Percentiles rank a stretch among this genome's conserved stretches.
Conservation (phyloP, 2,113 vertebrate genomes). For the Trogon surrucura region DNA sequence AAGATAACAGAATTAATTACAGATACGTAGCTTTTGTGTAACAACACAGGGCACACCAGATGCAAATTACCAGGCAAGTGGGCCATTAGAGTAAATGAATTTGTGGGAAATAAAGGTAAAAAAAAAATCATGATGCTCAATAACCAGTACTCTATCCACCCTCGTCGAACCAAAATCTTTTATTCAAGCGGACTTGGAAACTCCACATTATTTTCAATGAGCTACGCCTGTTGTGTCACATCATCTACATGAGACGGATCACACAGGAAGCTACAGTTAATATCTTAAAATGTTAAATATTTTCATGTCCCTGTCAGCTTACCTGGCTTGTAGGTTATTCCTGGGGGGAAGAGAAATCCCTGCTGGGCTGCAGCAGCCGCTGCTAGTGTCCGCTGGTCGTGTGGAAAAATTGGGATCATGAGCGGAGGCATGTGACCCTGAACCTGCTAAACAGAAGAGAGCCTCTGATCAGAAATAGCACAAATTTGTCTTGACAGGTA, state of each 20-base stretch:
- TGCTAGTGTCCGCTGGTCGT: slow-evolving; percentile 99
- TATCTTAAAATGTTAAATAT: slow-evolving; percentile 47
- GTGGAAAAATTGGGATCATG: slow-evolving; percentile 99
- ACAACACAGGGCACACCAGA: background rate
- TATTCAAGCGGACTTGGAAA: slow-evolving; percentile 23
- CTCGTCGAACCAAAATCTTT: background rate
- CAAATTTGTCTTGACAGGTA: slow-evolving; percentile 84
- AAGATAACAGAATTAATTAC: slow-evolving; percentile 42
- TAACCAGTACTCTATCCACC: background rate
- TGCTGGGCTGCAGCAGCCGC: slow-evolving; percentile 98
- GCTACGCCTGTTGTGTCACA: background rate
- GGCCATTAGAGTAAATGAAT: background rate
- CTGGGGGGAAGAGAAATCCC: slow-evolving; percentile 98
- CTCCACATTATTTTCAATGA: background rate
- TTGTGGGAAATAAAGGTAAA: background rate
- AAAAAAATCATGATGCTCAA: background rate
- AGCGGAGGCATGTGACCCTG: slow-evolving; percentile 99
- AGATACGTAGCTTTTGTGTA: background rate
- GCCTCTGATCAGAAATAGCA: slow-evolving; percentile 83
- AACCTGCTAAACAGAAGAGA: slow-evolving; percentile 95
- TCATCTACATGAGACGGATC: background rate
- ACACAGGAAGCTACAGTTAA: background rate
- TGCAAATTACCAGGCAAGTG: background rate
- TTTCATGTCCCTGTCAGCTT: slow-evolving; percentile 69
- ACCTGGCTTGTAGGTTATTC: slow-evolving; percentile 99